Conservation (phyloP, 1,140 invertebrate genomes). For the Hyphantria cunea region DNA sequence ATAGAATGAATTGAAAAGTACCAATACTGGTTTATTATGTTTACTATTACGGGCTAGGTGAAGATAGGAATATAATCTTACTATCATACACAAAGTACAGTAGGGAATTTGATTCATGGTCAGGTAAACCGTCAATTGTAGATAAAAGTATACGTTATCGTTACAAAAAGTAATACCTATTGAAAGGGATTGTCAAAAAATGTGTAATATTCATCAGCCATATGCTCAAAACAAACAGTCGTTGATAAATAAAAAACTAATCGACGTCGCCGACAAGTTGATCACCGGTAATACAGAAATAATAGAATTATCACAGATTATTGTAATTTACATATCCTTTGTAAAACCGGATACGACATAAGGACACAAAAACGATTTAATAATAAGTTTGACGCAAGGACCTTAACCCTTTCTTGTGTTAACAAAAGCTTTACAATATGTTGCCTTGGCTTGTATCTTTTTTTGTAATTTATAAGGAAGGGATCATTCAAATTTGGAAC, state of each 20-base stretch:
- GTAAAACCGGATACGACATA: slow-evolving; percentile 73
- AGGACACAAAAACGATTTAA: slow-evolving; percentile 81
- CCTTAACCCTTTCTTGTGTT: slow-evolving; percentile 74
- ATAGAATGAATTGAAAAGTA: background rate
- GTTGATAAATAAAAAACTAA: slow-evolving; percentile 41
- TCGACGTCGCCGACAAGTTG: slow-evolving; percentile 63
- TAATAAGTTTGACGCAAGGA: slow-evolving; percentile 72
- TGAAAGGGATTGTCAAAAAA: slow-evolving; percentile 18
- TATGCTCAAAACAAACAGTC: slow-evolving; percentile 72
- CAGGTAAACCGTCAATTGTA: too few relatives aligned
- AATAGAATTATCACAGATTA: slow-evolving; percentile 80
- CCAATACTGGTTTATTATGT: too few relatives aligned
- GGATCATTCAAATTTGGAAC: slow-evolving; percentile 75
- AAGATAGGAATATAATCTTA: too few relatives aligned
- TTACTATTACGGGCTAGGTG: too few relatives aligned
- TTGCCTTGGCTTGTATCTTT: slow-evolving; percentile 64
- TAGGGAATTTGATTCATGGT: too few relatives aligned
- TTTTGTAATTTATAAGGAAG: slow-evolving; percentile 72
- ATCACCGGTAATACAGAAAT: slow-evolving; percentile 71
- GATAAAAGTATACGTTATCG: slow-evolving; percentile 10
- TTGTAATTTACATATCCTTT: slow-evolving; percentile 79
- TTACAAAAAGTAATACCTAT: slow-evolving; percentile 15
- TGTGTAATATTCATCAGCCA: slow-evolving; percentile 40
- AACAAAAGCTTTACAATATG: slow-evolving; percentile 78
- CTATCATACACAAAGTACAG: too few relatives aligned